Evolutionary conservation across 2,888 invertebrate genomes (phyloP), one percentile per base, ranked within the genome.

Genomic region (Thereva nobilitata): DNA sequence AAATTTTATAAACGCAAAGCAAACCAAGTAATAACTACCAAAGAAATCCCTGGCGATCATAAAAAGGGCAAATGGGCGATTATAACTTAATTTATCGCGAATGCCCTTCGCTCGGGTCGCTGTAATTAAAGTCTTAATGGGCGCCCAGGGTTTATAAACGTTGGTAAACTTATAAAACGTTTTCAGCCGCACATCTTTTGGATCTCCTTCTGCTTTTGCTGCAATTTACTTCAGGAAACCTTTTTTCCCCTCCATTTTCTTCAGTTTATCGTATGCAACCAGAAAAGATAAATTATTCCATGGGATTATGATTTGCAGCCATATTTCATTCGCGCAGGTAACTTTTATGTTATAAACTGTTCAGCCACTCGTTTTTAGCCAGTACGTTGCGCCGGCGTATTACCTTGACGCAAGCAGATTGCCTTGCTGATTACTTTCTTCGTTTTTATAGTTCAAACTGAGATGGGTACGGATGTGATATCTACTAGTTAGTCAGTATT

Each of bases 71-170:
- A 52, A 63, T 63, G 63, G 52, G 42, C 63, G 63, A 63, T 63
- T 63, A 63, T 63, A 63, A 63, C 63, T 63, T 63, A 63, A 63
- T 63, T 63, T 63, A 63, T 63, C 63, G 63, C 52, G 49, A 63
- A 63, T 63, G 63, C 63, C 63, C 63, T 63, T 9, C 63, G 52
- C 41, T 50, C 50, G 41, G 63, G 63, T 63, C 52, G 63, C 52
- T 63, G 63, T 52, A 63, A 63, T 63, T 63, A 63, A 63, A 63
- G 63, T 50, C 63, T 50, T 63, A 63, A 63, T 63, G 63, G 63
- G 52, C 52, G 52, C 63, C 52, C 42, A 40, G 23, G 35, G 52
- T 50, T 10, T 63, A 41, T 47, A 47, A 59, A 59, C 49, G 59
- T 59, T 59, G 59, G 59, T 59, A 59, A 59, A 59, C 59, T 59